Base-by-base conservation (phyloP, 2,888 invertebrate genomes). In the Clusia tigrina region DNA sequence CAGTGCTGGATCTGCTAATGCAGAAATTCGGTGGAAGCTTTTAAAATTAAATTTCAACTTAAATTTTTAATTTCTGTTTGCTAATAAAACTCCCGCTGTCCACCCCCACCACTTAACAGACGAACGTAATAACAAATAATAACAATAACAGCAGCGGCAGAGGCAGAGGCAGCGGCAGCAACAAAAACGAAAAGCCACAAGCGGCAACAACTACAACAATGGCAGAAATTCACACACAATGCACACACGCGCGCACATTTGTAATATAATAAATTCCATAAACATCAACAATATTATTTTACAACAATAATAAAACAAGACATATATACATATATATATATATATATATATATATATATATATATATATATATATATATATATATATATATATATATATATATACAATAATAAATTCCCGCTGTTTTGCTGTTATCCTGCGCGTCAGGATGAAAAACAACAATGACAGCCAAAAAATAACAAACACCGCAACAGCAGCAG, bases 241-340 rank as follows among this genome's bases (percentile, higher is more conserved):
- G 18, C 53, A 53, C 42, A 24, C 59, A 53, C n/a, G n/a, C n/a
- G 15, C 15, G 15, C 37, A 15, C 15, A 52, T n/a, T 2, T 24
- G 22, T 52, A 52, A 9, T 52, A 52, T 52, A 52, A 17, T 51
- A 46, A 62, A 62, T 54, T 58, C 54, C 58, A 54, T 48, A 58
- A 59, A 59, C 46, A 64, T 46, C 48, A 60, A 54, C 54, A 57
- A 25, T 22, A 57, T 52, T 25, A 58, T 63, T 54, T 58, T 46
- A 52, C 52, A 57, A 46, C 46, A 57, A 46, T 24, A 58, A 48
- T 24, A 46, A 48, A n/a, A 42, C 10, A 5, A 42, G n/a, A 15
- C 10, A n/a, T n/a, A n/a, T n/a, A n/a, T n/a, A n/a, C n/a, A n/a
- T n/a, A n/a, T n/a, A n/a, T n/a, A n/a, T n/a, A n/a, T n/a, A n/a